Evolutionary conservation across 2,888 invertebrate genomes (phyloP), one percentile per base, ranked within the genome.

Genomic region (Oligia latruncula): DNA sequence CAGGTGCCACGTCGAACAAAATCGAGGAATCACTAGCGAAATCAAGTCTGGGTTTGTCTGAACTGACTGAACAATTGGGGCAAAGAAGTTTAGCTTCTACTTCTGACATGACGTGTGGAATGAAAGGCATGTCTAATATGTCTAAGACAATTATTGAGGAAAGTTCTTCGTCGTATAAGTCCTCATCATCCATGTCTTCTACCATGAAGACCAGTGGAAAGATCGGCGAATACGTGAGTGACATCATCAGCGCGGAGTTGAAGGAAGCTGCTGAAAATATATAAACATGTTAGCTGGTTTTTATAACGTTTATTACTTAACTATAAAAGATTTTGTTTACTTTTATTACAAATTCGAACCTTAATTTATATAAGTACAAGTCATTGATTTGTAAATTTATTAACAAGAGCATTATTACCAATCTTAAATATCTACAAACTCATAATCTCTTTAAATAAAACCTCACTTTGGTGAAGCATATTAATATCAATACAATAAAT

Each of bases 211-310:
- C 88, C 1, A 90, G 89, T 80, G 92, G 91, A 71, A 91, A 89
- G 68, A 83, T 89, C 8, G 89, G 86, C 77, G 92, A 92, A 65
- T 78, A 58, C 77, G 80, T 90, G 64, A 90, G 90, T 43, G 90
- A 90, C 79, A 91, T 92, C 8, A 90, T 93, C 29, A 90, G 89
- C 58, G 91, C 91, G 2, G 92, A 93, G 82, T 81, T 93, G 5
- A 91, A 89, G 84, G 92, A 93, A 82, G 92, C 92, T 68, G 90
- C 92, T 77, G 93, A 93, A 85, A 93, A 91, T 85, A 86, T 90
- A 77, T 92, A 90, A 91, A 85, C 67, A 67, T 78, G 29, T 66
- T 71, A 23, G 74, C 52, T 80, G 74, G 74, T 84, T 87, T 87
- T 86, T 86, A 83, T 81, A 81, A 90, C 89, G 83, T 92, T 92